A percentile compares a stretch with the other conserved stretches of the same genome.
Evolutionary conservation across 2,888 invertebrate genomes (phyloP).

Genomic region (Dasysyrphus tricinctus): DNA sequence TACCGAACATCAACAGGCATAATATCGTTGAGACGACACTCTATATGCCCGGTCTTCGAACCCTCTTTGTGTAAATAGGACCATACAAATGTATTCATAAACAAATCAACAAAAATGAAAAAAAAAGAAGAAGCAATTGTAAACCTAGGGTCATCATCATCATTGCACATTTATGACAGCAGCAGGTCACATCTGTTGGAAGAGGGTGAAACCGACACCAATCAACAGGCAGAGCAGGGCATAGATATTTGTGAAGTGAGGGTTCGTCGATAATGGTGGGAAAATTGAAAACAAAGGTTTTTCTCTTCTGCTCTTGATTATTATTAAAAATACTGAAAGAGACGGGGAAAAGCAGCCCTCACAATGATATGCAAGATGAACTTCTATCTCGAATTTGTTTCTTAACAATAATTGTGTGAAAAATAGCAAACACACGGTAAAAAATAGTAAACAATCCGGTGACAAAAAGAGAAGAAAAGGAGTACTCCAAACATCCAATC

Average conservation of each 20-base stretch:
- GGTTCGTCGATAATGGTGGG: conserved; percentile 64
- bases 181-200: conserved; percentile 37
- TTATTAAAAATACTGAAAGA: not conserved
- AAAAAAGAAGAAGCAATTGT: conserved; percentile 23
- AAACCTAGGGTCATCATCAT: conserved; percentile 59
- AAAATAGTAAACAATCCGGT: too few relatives aligned
- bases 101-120: not conserved
- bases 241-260: not conserved
- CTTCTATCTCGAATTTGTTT: conserved; percentile 56
- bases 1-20: conserved; percentile 19
- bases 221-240: not conserved
- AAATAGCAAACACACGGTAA: conserved; percentile 1
- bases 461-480: too few relatives aligned
- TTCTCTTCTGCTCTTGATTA: conserved; percentile 53
- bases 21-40: conserved; percentile 1
- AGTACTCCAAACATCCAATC: too few relatives aligned
- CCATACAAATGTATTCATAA: conserved; percentile 4
- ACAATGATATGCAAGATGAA: conserved; percentile 50
- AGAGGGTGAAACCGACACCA: conserved; percentile 61
- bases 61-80: conserved; percentile 52
- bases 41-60: conserved; percentile 2
- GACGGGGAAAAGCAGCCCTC: conserved; percentile 28
- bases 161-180: conserved; percentile 66
- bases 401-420: conserved; percentile 19
- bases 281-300: conserved; percentile 64